A percentile compares a stretch with the other conserved stretches of the same genome.
phyloP scores from a whole-genome alignment of 2,888 invertebrate species.

The Hyles lineata region DNA sequence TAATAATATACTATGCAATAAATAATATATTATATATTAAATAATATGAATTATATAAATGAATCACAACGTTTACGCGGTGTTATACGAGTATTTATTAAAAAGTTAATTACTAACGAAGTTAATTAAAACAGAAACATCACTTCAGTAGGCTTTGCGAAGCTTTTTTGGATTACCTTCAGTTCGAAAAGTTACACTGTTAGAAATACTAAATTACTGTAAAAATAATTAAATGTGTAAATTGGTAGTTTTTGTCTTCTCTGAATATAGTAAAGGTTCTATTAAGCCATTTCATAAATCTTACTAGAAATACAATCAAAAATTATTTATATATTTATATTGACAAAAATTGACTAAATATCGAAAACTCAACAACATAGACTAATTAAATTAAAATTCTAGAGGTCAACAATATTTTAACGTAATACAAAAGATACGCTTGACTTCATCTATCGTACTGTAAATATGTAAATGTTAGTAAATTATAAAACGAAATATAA shows the following conservation, averaged over 20 bases:
- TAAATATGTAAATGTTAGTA: constrained; percentile 69
- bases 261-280: not conserved
- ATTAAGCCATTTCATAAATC: not conserved
- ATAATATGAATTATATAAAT: not conserved
- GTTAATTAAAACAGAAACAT: not conserved
- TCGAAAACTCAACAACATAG: not conserved
- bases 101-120: not conserved
- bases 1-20: too few relatives aligned
- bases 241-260: not conserved
- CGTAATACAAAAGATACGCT: not conserved
- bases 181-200: too few relatives aligned
- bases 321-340: not conserved
- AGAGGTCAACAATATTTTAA: not conserved
- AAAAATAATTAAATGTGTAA: not conserved
- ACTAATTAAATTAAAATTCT: not conserved
- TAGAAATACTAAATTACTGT: too few relatives aligned
- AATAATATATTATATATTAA: too few relatives aligned
- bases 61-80: not conserved
- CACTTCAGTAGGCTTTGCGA: not conserved
- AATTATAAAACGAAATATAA: constrained; percentile 57
- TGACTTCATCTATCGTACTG: constrained; percentile 48
- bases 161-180: not conserved
- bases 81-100: not conserved
- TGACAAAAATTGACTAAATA: not conserved
- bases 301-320: not conserved